Conservation (phyloP, 2,113 vertebrate species). For the Climacteris rufus region DNA sequence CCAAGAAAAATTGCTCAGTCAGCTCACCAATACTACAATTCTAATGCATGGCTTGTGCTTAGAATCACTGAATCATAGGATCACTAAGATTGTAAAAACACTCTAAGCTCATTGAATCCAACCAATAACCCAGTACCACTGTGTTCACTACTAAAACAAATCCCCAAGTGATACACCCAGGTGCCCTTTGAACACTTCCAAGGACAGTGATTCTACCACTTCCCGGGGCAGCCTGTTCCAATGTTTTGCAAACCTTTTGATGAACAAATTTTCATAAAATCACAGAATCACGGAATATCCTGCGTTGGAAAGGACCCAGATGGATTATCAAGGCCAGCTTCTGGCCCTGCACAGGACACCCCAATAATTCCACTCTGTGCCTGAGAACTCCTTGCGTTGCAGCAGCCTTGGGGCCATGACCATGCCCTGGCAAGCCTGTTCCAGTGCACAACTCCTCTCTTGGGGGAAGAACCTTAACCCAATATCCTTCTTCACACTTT, state of each 20-base stretch:
- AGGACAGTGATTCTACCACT: neutral
- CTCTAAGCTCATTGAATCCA: neutral
- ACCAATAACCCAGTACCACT: no score
- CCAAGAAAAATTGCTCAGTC: neutral
- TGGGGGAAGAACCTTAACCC: neutral
- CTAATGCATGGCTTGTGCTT: neutral
- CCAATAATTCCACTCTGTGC: neutral
- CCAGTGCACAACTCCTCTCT: neutral
- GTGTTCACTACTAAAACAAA: neutral
- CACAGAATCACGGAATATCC: neutral
- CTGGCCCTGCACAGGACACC: neutral
- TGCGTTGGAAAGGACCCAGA: no score
- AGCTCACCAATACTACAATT: neutral
- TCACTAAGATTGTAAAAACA: neutral
- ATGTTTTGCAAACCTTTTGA: neutral
- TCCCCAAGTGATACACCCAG: no score
- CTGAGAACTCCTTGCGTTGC: neutral
- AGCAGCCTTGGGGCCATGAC: neutral
- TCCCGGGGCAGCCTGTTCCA: neutral
- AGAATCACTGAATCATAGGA: accelerated
- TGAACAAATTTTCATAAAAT: neutral
- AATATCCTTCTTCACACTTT: neutral
- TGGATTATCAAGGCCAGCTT: neutral
- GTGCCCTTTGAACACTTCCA: neutral
- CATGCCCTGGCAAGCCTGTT: neutral